These are phyloP conservation scores for Lagodon rhomboides DNA, from an alignment of 2,797 vertebrate genomes.

Conservation along the genomic window DNA sequence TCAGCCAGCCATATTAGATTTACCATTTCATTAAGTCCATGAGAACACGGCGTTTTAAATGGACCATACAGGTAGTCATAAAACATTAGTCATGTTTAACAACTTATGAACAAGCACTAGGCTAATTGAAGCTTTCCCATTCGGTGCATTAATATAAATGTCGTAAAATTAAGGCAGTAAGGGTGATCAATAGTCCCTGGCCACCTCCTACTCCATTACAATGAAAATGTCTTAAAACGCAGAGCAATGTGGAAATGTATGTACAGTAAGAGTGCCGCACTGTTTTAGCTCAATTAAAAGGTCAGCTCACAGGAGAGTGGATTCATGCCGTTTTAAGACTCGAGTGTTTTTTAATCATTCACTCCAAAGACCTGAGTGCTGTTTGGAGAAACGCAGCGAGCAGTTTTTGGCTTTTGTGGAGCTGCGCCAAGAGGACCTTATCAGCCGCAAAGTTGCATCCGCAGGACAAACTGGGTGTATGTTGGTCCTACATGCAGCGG, in stretches of 20 bases:
- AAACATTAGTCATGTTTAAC: slow-evolving; percentile 74
- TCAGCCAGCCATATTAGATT: slow-evolving; percentile 56
- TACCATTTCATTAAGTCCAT: slow-evolving; percentile 72
- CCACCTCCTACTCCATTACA: slow-evolving; percentile 24
- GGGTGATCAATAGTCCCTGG: slow-evolving; percentile 41
- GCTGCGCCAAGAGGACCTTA: background rate
- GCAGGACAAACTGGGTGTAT: too few species aligned
- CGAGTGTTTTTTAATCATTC: background rate
- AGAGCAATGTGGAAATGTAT: slow-evolving; percentile 1
- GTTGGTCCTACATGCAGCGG: too few species aligned
- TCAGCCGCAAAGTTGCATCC: background rate
- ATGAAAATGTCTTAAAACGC: slow-evolving; percentile 19
- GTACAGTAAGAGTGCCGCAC: background rate
- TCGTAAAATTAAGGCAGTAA: slow-evolving; percentile 59
- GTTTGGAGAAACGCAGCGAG: background rate
- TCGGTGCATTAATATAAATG: slow-evolving; percentile 62
- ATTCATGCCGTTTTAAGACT: background rate
- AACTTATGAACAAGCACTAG: slow-evolving; percentile 65
- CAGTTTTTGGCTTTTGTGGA: background rate
- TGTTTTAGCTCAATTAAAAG: background rate
- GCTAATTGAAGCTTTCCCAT: slow-evolving; percentile 68
- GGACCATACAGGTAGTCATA: slow-evolving; percentile 59
- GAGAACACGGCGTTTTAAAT: slow-evolving; percentile 64
- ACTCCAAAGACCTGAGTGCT: background rate
- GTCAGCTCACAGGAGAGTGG: background rate